A percentile compares a stretch with the other conserved stretches of the same genome.
These are phyloP conservation scores for Engraulis encrasicolus DNA, from an alignment of 2,113 vertebrate species.

Conservation along the genomic window DNA sequence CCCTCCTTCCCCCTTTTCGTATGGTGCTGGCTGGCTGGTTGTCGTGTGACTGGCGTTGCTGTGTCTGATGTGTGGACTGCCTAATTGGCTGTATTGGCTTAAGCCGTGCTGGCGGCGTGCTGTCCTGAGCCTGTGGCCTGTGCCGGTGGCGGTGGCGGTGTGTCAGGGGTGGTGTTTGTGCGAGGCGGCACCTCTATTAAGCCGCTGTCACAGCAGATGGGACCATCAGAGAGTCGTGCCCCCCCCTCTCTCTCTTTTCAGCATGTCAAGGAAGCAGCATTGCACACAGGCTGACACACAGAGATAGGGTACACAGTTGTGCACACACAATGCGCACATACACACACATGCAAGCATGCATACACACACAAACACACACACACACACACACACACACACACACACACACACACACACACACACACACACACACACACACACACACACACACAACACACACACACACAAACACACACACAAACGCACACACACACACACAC, in stretches of 20 bases:
- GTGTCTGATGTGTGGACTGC: no score
- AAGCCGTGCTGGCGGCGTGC: neutral
- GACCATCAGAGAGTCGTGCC: neutral
- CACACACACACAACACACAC: no score
- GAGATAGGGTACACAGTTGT: no score
- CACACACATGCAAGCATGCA: conserved; percentile 65
- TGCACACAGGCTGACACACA: conserved; percentile 52
- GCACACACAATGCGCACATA: no score
- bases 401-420: no score
- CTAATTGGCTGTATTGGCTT: neutral
- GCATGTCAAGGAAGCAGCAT: conserved; percentile 60
- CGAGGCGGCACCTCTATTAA: neutral
- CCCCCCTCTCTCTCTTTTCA: conserved; percentile 47
- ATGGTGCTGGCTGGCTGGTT: no score
- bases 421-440: no score
- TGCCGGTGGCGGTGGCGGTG: neutral
- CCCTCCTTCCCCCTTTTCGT: no score
- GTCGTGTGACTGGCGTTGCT: neutral
- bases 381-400: no score
- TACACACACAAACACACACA: no score
- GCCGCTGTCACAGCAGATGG: neutral
- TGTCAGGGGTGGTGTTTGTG: neutral
- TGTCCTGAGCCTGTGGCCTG: neutral
- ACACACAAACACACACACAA: no score
- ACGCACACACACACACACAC: no score